A percentile compares a stretch with the other conserved stretches of the same genome.
Evolutionary conservation across 2,113 vertebrate species (phyloP).

Genomic region (Pithys albifrons): DNA sequence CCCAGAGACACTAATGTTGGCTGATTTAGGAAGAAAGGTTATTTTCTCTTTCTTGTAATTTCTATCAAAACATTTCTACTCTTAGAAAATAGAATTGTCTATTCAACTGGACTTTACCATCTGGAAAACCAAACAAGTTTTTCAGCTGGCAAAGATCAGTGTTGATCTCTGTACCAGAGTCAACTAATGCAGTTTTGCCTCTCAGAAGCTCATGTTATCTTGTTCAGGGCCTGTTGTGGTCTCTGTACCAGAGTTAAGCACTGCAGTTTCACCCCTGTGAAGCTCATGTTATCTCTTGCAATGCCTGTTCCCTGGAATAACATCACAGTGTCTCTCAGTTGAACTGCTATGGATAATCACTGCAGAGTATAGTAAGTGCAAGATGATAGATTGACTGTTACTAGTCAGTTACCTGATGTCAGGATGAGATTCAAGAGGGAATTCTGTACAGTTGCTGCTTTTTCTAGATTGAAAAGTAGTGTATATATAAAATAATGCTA

Average conservation of each 20-base stretch:
- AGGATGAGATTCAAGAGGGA: background rate
- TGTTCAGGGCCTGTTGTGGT: background rate
- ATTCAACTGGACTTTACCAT: background rate
- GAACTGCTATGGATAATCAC: background rate
- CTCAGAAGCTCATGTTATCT: background rate
- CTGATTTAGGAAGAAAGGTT: background rate
- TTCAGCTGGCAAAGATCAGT: background rate
- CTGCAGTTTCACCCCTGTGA: background rate
- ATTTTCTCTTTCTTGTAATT: background rate
- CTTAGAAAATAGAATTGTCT: background rate
- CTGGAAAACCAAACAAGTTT: background rate
- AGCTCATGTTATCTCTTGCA: background rate
- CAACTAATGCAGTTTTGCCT: background rate
- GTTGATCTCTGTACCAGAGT: background rate
- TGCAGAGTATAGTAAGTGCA: background rate
- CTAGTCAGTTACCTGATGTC: background rate
- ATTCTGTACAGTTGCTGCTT: background rate
- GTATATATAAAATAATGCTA: background rate
- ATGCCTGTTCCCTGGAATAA: background rate
- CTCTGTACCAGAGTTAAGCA: background rate
- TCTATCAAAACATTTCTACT: background rate
- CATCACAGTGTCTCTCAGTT: background rate
- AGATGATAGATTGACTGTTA: background rate
- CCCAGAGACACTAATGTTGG: background rate
- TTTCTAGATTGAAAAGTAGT: background rate